Evolutionary conservation across 1,140 invertebrate species (phyloP).

Genomic region (Lepidurus apus): DNA sequence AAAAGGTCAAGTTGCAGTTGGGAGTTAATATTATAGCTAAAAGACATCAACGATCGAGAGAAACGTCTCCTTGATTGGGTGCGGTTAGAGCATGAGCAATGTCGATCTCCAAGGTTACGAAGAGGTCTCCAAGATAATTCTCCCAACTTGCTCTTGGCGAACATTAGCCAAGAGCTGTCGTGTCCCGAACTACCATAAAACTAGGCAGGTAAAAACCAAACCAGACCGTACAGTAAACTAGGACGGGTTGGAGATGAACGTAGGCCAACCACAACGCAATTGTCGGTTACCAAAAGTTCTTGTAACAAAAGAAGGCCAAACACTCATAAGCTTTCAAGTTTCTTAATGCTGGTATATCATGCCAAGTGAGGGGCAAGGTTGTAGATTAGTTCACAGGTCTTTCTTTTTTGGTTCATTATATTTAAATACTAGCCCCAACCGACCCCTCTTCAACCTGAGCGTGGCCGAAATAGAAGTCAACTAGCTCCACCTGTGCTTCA

Average conservation of each 20-base stretch:
- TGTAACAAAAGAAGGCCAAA: background rate
- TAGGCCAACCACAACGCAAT: background rate
- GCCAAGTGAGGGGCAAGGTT: background rate
- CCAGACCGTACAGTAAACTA: background rate
- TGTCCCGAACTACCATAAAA: background rate
- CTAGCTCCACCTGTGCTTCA: slow-evolving; percentile 9
- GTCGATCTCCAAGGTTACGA: background rate
- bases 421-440: background rate
- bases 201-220: background rate
- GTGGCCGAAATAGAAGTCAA: background rate
- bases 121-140: background rate
- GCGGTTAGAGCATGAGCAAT: background rate
- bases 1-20: no score
- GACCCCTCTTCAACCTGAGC: background rate
- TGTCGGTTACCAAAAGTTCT: background rate
- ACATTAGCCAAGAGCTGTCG: background rate
- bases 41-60: no score
- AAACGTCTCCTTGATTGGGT: background rate
- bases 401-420: background rate
- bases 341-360: background rate
- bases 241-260: background rate
- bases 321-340: background rate
- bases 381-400: background rate
- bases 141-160: background rate
- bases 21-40: no score